Conservation (phyloP, 2,888 invertebrate genomes). For the Volucella inanis region DNA sequence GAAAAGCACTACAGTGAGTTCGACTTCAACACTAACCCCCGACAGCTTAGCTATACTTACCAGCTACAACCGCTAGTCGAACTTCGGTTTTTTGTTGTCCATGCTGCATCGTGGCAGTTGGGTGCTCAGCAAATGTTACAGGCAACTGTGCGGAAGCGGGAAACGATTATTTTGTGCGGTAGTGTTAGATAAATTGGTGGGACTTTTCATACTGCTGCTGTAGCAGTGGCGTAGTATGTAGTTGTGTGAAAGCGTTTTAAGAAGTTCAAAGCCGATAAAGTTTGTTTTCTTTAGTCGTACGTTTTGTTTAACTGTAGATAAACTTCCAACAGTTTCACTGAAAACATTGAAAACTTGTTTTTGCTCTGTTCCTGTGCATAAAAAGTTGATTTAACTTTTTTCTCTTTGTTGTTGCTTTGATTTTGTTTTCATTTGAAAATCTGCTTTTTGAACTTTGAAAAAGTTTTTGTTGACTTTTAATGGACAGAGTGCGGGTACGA, state of each 20-base stretch:
- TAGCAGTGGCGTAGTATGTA: constrained; percentile 19
- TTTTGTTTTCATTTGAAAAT: constrained; percentile 7
- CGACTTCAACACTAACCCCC: too few relatives aligned
- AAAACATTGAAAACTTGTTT: constrained; percentile 53
- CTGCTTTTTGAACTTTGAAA: constrained; percentile 56
- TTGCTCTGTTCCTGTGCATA: constrained; percentile 45
- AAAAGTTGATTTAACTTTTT: constrained; percentile 47
- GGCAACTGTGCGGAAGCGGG: constrained; percentile 27
- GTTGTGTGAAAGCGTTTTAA: constrained; percentile 57
- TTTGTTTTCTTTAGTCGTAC: constrained; percentile 41
- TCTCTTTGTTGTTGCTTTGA: constrained; percentile 18
- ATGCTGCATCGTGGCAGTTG: constrained; percentile 71
- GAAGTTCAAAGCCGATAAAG: constrained; percentile 69
- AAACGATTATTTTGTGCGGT: neutral
- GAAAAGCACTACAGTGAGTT: constrained; percentile 28
- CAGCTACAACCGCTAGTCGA: constrained; percentile 33
- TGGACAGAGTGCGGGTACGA: neutral
- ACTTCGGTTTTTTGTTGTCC: constrained; percentile 74
- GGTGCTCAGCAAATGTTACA: constrained; percentile 62
- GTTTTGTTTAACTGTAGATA: constrained; percentile 12
- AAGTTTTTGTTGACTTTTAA: constrained; percentile 9
- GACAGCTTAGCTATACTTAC: neutral
- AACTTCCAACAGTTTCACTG: constrained; percentile 32
- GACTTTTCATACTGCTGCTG: too few relatives aligned
- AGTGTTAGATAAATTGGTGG: too few relatives aligned